phyloP scores from a whole-genome alignment of 2,888 invertebrate species.

The Merodon equestris region DNA sequence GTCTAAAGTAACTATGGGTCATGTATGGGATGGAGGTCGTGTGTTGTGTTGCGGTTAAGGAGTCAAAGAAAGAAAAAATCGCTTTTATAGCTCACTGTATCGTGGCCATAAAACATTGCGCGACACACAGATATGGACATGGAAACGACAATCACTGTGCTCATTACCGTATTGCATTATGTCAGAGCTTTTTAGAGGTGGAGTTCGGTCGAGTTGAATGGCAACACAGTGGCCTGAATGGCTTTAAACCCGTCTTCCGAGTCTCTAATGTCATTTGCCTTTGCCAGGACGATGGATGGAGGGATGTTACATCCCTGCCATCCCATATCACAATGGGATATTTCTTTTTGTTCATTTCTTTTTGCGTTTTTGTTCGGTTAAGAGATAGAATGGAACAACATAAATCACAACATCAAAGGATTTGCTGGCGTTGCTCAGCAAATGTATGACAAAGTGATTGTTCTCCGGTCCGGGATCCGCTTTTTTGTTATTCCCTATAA shows the following conservation, averaged over 20 bases:
- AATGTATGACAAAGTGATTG: slow-evolving; percentile 53
- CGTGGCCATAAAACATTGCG: slow-evolving; percentile 71
- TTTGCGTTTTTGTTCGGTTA: background rate
- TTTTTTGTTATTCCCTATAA: slow-evolving; percentile 17
- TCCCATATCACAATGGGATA: slow-evolving; percentile 51
- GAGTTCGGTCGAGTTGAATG: background rate
- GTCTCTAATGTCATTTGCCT: slow-evolving; percentile 37
- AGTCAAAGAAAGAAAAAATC: slow-evolving; percentile 72
- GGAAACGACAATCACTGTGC: slow-evolving; percentile 50
- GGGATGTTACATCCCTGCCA: slow-evolving; percentile 33
- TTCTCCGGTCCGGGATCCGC: slow-evolving; percentile 48
- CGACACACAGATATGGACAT: slow-evolving; percentile 52
- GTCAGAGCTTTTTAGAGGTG: too few relatives aligned
- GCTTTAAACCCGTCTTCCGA: slow-evolving; percentile 3
- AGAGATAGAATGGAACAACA: slow-evolving; percentile 35
- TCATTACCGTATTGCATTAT: slow-evolving; percentile 41
- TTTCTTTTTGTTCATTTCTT: slow-evolving; percentile 23
- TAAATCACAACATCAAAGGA: slow-evolving; percentile 67
- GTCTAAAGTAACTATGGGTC: slow-evolving; percentile 18
- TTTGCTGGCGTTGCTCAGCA: slow-evolving; percentile 53
- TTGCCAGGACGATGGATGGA: background rate
- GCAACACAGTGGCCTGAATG: background rate
- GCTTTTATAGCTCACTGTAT: slow-evolving; percentile 73
- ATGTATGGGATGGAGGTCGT: background rate
- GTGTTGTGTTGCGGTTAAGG: slow-evolving; percentile 5